Evolutionary conservation across 2,888 invertebrate species (phyloP), one percentile per base, ranked within the genome.

Genomic region (Amaurobius ferox): DNA sequence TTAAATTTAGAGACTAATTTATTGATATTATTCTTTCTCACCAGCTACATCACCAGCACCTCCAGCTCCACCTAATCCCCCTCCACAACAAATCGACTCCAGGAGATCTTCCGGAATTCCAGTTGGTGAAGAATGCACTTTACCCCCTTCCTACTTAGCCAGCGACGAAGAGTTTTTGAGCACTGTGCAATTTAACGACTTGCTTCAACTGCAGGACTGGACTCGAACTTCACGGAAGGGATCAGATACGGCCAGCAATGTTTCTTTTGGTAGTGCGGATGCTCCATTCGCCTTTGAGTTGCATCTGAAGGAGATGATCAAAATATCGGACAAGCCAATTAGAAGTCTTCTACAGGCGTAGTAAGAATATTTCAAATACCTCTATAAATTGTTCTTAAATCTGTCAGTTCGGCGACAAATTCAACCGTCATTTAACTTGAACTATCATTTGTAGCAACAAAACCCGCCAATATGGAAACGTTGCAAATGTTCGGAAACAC

Each of bases 291-390:
- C 89, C 48, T 90, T 90, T 66, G 90, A 91, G 71, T 89, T 93
- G 73, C 89, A 89, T 6, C 90, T 93, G 19, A 90, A 91, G 80
- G 92, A 92, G 89, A 92, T 92, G 89, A 90, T 92, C 87, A 93
- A 93, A 89, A 91, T 93, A 30, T 91, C 92, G 0, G 93, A 93
- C 89, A 91, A 91, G 79, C 92, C 93, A 0, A 91, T 93, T 68
- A 91, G 91, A 86, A 91, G 91, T 88, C 90, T 93, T 0, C 19
- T 87, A 28, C 77, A 79, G 35, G 78, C 87, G 3, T 61, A 32
- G 88, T 88, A 40, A 79, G 80, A 0, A 64, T 1, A 1, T 23
- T 9, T 55, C 11, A 11, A 6, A 35, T 7, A 35, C 11, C 5
- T 35, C 11, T 35, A 35, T n/a, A n/a, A n/a, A n/a, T n/a, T n/a